Conservation (phyloP, 2,888 invertebrate genomes). For the Ditylenchus weischeri region DNA sequence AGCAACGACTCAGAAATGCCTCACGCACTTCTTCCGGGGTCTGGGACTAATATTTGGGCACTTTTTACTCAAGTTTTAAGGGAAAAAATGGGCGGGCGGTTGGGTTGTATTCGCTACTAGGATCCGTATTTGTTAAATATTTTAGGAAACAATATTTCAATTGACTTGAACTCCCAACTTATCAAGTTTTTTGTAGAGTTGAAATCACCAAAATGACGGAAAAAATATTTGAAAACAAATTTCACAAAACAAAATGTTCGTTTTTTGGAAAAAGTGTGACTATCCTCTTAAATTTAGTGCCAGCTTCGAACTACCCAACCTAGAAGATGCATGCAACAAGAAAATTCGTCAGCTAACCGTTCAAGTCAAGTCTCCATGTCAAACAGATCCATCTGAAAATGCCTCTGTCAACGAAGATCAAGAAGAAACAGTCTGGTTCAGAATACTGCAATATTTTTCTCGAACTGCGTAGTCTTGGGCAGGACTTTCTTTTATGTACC, state of each 20-base stretch:
- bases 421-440: constrained; percentile 6
- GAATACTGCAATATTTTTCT: constrained; percentile 9
- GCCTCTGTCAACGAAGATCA: background rate
- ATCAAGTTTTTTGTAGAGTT: background rate
- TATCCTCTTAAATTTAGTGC: constrained; percentile 8
- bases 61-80: too few relatives aligned
- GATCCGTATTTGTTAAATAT: too few relatives aligned
- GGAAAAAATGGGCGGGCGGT: too few relatives aligned
- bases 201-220: too few relatives aligned
- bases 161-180: background rate
- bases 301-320: constrained; percentile 25
- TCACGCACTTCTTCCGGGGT: too few relatives aligned
- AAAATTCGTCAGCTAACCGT: constrained; percentile 17
- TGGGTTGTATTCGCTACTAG: too few relatives aligned
- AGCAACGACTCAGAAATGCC: too few relatives aligned
- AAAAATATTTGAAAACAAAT: too few relatives aligned
- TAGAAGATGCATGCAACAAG: constrained; percentile 12
- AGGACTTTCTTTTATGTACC: too few relatives aligned
- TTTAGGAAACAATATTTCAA: too few relatives aligned
- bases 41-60: too few relatives aligned
- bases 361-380: background rate
- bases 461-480: background rate
- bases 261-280: background rate
- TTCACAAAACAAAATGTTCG: background rate
- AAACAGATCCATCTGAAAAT: constrained; percentile 1